Evolutionary conservation across 2,888 invertebrate species (phyloP).

Genomic region (Uropetala carovei): DNA sequence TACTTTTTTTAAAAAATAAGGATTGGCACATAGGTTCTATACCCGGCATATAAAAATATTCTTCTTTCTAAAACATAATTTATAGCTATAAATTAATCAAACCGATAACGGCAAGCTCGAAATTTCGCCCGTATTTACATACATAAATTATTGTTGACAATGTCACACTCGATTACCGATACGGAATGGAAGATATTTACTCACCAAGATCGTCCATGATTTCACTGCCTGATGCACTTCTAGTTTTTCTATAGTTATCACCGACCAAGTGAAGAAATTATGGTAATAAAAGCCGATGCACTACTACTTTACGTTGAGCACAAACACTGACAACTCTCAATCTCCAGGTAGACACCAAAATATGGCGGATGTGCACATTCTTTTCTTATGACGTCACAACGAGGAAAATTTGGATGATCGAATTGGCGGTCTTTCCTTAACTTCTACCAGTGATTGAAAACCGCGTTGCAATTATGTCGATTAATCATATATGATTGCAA

Average conservation of each 20-base stretch:
- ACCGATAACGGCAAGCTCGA: no score
- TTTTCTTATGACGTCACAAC: conserved; percentile 55
- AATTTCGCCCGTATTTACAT: no score
- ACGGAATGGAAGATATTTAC: background rate
- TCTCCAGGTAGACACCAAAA: conserved; percentile 33
- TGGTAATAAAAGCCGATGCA: background rate
- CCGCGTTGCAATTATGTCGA: no score
- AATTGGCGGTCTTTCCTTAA: background rate
- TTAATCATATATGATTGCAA: no score
- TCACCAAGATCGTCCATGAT: conserved; percentile 55
- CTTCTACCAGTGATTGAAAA: no score
- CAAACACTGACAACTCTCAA: conserved; percentile 49
- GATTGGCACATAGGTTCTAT: no score
- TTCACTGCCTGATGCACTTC: background rate
- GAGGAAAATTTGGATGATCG: conserved; percentile 51
- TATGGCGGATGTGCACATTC: conserved; percentile 62
- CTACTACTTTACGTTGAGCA: background rate
- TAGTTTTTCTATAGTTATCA: background rate
- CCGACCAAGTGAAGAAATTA: background rate
- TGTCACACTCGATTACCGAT: background rate
- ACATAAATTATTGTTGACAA: conserved; percentile 33
- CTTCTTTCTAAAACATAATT: no score
- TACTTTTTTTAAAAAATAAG: no score
- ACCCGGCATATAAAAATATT: no score
- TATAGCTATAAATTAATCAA: no score